Conservation (phyloP, 1,140 invertebrate genomes). For the Drosophila sucinea region DNA sequence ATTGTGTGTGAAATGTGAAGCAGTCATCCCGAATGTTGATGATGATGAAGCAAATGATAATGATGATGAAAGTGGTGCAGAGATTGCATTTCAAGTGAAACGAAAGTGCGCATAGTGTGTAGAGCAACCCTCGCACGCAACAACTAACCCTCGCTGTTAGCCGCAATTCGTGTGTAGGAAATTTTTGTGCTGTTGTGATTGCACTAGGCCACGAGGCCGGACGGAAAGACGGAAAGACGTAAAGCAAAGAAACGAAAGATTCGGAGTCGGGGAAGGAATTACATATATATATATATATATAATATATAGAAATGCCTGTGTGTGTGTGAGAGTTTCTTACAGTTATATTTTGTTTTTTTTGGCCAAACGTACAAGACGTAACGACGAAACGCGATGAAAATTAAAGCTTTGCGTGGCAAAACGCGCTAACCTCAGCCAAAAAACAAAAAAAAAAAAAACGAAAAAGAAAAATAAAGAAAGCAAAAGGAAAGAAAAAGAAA, state of each 20-base stretch:
- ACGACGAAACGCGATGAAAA: conserved; percentile 73
- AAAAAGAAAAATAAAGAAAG: conserved; percentile 36
- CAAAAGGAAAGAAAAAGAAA: conserved; percentile 25
- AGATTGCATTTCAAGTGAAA: conserved; percentile 47
- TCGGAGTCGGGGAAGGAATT: conserved; percentile 8
- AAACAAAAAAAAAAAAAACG: conserved; percentile 33
- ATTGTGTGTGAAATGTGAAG: conserved; percentile 24
- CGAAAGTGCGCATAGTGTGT: conserved; percentile 23
- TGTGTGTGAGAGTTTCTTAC: background rate
- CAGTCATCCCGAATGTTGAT: background rate
- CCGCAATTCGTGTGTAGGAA: conserved; percentile 20
- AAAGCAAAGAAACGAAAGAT: background rate
- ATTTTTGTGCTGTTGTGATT: conserved; percentile 42
- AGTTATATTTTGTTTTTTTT: background rate
- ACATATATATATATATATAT: background rate
- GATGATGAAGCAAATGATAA: conserved; percentile 25
- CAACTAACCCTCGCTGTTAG: conserved; percentile 5
- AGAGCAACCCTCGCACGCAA: conserved; percentile 7
- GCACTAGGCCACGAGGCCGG: conserved; percentile 43
- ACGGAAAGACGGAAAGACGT: conserved; percentile 32
- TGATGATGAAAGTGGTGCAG: conserved; percentile 13
- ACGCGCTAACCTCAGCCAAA: conserved; percentile 50
- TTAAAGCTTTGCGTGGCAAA: conserved; percentile 80
- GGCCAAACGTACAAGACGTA: conserved; percentile 25
- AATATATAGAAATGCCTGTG: background rate